phyloP scores from a whole-genome alignment of 2,797 vertebrate genomes.

The Catamblyrhynchus diadema region DNA sequence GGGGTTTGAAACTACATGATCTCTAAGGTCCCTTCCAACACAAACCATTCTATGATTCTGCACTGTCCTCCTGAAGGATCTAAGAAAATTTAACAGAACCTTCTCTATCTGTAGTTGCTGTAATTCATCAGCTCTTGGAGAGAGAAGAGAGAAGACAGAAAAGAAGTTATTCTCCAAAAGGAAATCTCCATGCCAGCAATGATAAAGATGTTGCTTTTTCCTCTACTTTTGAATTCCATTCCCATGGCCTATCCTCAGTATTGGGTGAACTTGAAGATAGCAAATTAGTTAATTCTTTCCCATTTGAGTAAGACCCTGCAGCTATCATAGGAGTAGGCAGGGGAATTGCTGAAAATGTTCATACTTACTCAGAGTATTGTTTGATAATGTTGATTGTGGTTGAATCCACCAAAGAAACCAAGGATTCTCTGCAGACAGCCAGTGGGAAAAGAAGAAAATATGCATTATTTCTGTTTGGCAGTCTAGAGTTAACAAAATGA shows the following conservation, averaged over 20 bases:
- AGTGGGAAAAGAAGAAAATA: background rate
- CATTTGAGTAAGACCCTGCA: background rate
- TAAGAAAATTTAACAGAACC: background rate
- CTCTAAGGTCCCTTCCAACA: background rate
- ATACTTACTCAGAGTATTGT: background rate
- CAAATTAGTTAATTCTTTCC: background rate
- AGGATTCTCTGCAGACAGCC: background rate
- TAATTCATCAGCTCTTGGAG: background rate
- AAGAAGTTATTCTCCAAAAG: background rate
- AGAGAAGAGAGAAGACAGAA: background rate
- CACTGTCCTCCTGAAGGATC: background rate
- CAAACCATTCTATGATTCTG: background rate
- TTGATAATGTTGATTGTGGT: background rate
- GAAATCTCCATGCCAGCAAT: background rate
- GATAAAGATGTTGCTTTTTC: background rate
- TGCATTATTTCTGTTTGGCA: background rate
- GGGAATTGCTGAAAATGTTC: background rate
- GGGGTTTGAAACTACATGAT: background rate
- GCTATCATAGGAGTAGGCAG: background rate
- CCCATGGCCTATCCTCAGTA: background rate
- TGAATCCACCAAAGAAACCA: background rate
- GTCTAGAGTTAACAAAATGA: background rate
- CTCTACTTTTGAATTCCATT: conserved; percentile 12
- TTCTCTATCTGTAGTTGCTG: background rate
- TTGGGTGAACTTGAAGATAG: background rate